A percentile compares a stretch with the other conserved stretches of the same genome.
Evolutionary conservation across 2,113 vertebrate species (phyloP).

Genomic region (Galeopterus variegatus): DNA sequence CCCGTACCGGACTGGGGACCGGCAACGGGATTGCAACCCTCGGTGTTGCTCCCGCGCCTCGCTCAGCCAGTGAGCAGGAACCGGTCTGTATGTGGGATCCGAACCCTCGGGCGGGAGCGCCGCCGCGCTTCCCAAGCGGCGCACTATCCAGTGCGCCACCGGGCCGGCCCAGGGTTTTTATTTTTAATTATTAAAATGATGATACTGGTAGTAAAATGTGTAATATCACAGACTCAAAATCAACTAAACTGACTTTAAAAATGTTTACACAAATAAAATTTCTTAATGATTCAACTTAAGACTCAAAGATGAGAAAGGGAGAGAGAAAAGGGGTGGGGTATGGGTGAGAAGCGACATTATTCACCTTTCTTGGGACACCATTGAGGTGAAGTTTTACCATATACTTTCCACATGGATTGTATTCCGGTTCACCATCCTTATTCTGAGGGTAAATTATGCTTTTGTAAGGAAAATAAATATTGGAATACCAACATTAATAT

Average conservation of each 20-base stretch:
- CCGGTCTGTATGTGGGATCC: too few species aligned
- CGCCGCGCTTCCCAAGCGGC: too few species aligned
- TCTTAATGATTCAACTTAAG: constrained; percentile 46
- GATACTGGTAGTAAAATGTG: background rate
- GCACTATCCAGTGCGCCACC: too few species aligned
- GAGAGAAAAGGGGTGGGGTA: background rate
- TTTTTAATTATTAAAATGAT: constrained; percentile 61
- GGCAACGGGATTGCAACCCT: too few species aligned
- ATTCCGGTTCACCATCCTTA: constrained; percentile 97
- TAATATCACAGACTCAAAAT: constrained; percentile 53
- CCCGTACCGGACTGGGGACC: too few species aligned
- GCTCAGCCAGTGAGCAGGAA: too few species aligned
- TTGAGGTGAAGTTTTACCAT: constrained; percentile 99
- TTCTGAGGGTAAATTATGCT: constrained; percentile 99
- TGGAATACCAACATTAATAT: constrained; percentile 73
- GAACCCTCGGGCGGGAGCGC: too few species aligned
- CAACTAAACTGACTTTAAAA: constrained; percentile 47
- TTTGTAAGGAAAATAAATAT: constrained; percentile 77
- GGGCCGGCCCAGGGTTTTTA: constrained; percentile 46
- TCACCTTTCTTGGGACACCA: constrained; percentile 98
- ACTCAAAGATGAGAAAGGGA: constrained; percentile 10
- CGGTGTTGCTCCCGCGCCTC: too few species aligned
- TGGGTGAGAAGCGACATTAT: background rate
- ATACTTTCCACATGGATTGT: constrained; percentile 99
- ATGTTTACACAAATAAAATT: constrained; percentile 44